A percentile compares a stretch with the other conserved stretches of the same genome.
Evolutionary conservation across 2,888 invertebrate species (phyloP).

Genomic region (Branchellion lobata): DNA sequence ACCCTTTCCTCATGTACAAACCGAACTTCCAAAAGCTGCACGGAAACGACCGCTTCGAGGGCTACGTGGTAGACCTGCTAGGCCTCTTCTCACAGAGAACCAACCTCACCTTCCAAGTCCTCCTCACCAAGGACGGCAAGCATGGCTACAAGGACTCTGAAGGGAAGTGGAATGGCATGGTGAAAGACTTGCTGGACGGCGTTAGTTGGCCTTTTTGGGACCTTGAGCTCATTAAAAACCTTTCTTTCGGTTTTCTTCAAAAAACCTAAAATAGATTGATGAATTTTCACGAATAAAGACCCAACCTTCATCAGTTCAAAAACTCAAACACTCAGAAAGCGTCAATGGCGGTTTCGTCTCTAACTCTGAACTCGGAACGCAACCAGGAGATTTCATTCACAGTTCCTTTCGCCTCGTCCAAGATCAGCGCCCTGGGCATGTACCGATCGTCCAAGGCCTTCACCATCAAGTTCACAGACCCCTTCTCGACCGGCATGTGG

Average conservation of each 20-base stretch:
- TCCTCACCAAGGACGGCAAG: conserved; percentile 58
- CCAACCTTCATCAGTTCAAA: background rate
- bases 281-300: background rate
- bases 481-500: conserved; percentile 58
- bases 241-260: too few relatives aligned
- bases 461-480: conserved; percentile 60
- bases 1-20: conserved; percentile 43
- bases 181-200: conserved; percentile 60
- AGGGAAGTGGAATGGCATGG: conserved; percentile 60
- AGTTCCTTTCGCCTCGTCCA: conserved; percentile 60
- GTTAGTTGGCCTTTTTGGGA: conserved; percentile 53
- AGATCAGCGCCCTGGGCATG: conserved; percentile 59
- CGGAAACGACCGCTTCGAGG: conserved; percentile 59
- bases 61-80: conserved; percentile 59
- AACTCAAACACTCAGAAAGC: conserved; percentile 61
- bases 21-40: conserved; percentile 29
- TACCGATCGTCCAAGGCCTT: conserved; percentile 54
- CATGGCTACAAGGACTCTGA: conserved; percentile 56
- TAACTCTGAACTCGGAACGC: conserved; percentile 58
- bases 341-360: conserved; percentile 59
- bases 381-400: conserved; percentile 61
- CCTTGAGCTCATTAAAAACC: background rate
- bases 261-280: too few relatives aligned
- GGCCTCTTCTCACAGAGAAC: conserved; percentile 55
- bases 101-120: conserved; percentile 57